Conservation (phyloP, 2,888 invertebrate species). For the Rhagophthalmus giganteus region DNA sequence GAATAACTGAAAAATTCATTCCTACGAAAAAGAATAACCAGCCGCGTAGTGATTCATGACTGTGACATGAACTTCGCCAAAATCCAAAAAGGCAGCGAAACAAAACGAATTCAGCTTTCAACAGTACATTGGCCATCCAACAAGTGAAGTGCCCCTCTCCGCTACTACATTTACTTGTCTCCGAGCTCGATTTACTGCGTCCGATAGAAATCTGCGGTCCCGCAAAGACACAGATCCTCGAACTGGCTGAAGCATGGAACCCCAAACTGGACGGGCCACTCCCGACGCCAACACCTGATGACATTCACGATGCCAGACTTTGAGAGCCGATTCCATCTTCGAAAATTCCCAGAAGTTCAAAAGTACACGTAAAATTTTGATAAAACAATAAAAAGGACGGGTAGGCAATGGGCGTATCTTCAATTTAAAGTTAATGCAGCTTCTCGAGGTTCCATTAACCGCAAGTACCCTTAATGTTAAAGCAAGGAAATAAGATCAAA, state of each 20-base stretch:
- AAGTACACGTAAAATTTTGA: slow-evolving; percentile 13
- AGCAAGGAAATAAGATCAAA: slow-evolving; percentile 14
- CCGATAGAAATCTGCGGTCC: slow-evolving; percentile 52
- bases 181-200: slow-evolving; percentile 48
- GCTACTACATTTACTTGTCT: slow-evolving; percentile 37
- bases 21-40: slow-evolving; percentile 40
- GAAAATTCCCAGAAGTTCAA: slow-evolving; percentile 19
- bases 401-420: slow-evolving; percentile 24
- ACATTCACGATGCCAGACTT: slow-evolving; percentile 30
- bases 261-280: slow-evolving; percentile 33
- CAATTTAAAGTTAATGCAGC: slow-evolving; percentile 24
- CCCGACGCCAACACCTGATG: slow-evolving; percentile 37
- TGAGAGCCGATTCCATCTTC: slow-evolving; percentile 28
- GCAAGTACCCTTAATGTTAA: slow-evolving; percentile 24
- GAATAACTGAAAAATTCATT: slow-evolving; percentile 19
- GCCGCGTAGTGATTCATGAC: slow-evolving; percentile 47
- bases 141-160: slow-evolving; percentile 33
- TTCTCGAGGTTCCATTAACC: slow-evolving; percentile 23
- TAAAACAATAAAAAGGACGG: slow-evolving; percentile 17
- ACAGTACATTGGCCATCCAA: slow-evolving; percentile 31
- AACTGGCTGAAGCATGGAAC: slow-evolving; percentile 28
- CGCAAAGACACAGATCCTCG: slow-evolving; percentile 35
- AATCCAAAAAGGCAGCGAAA: slow-evolving; percentile 44
- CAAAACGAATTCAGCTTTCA: slow-evolving; percentile 34
- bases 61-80: slow-evolving; percentile 42